Conservation (phyloP, 2,113 vertebrate genomes). For the Psammodynastes pulverulentus region DNA sequence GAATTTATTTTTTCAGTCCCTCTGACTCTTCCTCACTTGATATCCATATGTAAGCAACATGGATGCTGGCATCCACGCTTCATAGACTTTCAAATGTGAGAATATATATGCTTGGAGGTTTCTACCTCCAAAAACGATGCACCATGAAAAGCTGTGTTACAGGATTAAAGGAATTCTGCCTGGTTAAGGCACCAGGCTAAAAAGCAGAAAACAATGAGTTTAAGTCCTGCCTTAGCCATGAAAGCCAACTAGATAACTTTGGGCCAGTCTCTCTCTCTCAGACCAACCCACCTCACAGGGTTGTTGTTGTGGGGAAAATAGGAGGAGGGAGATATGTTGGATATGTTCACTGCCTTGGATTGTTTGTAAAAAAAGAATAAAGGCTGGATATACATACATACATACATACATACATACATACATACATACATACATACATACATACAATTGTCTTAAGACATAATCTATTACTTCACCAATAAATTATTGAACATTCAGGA, state of each 20-base stretch:
- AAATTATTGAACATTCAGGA: neutral
- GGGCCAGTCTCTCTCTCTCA: neutral
- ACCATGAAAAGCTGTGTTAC: neutral
- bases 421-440: no score
- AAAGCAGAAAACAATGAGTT: neutral
- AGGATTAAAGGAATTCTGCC: neutral
- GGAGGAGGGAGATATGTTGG: neutral
- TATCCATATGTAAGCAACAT: neutral
- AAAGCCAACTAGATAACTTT: neutral
- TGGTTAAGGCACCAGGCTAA: neutral
- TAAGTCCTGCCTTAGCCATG: neutral
- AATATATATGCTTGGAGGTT: neutral
- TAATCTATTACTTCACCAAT: neutral
- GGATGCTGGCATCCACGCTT: neutral
- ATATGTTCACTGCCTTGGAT: neutral
- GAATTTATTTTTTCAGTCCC: neutral
- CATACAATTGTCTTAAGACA: neutral
- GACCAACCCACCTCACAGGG: neutral
- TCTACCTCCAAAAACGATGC: neutral
- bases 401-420: neutral
- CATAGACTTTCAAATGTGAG: neutral
- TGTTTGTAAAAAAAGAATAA: neutral
- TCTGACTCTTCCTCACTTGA: neutral
- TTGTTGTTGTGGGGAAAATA: neutral
- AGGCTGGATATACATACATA: neutral